Percentiles rank a stretch among this genome's conserved stretches.
Conservation (phyloP, 2,113 vertebrate species). For the Heterotilapia buettikoferi region DNA sequence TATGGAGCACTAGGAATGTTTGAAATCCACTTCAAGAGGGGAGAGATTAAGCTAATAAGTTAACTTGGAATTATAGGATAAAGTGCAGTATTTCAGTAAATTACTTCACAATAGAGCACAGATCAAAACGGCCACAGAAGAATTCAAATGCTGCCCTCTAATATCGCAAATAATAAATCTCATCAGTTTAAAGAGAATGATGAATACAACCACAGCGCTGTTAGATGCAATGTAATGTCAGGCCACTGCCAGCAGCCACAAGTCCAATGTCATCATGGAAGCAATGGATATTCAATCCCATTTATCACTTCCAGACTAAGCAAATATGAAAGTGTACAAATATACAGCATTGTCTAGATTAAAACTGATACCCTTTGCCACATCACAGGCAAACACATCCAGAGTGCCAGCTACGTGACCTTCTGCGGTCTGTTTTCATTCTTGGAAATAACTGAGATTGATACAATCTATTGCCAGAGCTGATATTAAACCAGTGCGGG, state of each 20-base stretch:
- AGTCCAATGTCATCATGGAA: slow-evolving; percentile 10
- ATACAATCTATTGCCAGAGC: slow-evolving; percentile 18
- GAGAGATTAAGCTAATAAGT: not conserved
- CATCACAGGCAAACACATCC: not conserved
- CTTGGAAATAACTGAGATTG: slow-evolving; percentile 35
- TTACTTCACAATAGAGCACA: not conserved
- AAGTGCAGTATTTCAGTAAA: not conserved
- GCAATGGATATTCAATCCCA: not conserved
- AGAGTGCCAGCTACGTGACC: slow-evolving; percentile 12
- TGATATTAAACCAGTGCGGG: slow-evolving; percentile 23
- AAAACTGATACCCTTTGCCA: not conserved
- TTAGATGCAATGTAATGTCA: not conserved
- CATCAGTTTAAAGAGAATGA: not conserved
- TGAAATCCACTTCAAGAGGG: not conserved
- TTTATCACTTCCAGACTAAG: slow-evolving; percentile 8
- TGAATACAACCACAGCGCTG: not conserved
- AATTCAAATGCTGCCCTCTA: not conserved
- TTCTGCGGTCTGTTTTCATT: slow-evolving; percentile 2
- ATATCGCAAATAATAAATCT: not conserved
- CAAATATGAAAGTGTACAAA: slow-evolving; percentile 1
- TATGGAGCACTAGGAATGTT: not conserved
- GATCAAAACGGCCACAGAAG: not conserved
- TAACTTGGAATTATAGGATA: not conserved
- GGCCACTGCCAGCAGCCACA: not conserved
- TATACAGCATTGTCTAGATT: not conserved